Percentiles rank a stretch among this genome's conserved stretches.
Evolutionary conservation across 35 echinoderm and acorn worm species (phyloP).

Genomic region (Diadema setosum): DNA sequence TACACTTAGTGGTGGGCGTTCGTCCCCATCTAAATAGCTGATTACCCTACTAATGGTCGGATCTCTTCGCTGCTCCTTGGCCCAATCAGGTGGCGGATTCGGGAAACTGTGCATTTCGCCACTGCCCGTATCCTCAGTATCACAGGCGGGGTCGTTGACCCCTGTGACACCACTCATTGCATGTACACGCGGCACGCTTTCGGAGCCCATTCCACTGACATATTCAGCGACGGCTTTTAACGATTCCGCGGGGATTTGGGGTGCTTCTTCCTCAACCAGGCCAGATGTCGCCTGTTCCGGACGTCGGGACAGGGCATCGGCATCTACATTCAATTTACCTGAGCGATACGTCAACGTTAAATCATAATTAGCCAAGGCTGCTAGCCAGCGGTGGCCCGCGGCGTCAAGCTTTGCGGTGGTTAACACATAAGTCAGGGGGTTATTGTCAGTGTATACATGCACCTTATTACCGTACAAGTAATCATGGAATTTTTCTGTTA

Average conservation of each 20-base stretch:
- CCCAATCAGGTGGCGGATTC: not conserved
- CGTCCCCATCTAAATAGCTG: not conserved
- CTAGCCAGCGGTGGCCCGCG: too few relatives aligned
- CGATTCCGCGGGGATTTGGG: too few relatives aligned
- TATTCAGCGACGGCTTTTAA: too few relatives aligned
- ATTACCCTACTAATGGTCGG: not conserved
- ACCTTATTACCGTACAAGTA: conserved; percentile 38
- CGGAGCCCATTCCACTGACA: too few relatives aligned
- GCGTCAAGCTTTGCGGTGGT: not conserved
- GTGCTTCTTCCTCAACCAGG: too few relatives aligned
- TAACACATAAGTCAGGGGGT: not conserved
- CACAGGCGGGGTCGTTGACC: too few relatives aligned
- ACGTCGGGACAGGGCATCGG: conserved; percentile 6
- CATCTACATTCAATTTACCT: conserved; percentile 21
- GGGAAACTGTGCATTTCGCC: too few relatives aligned
- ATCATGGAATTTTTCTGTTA: conserved; percentile 15
- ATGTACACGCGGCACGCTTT: too few relatives aligned
- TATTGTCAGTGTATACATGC: too few relatives aligned
- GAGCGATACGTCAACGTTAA: conserved; percentile 12
- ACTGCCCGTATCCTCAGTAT: too few relatives aligned
- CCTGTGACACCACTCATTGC: too few relatives aligned
- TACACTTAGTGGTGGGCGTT: not conserved
- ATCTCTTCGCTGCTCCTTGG: not conserved
- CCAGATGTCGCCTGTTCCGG: too few relatives aligned
- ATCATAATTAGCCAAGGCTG: conserved; percentile 14